A percentile compares a stretch with the other conserved stretches of the same genome.
Conservation (phyloP, 2,888 invertebrate species). For the Tipula helvola region DNA sequence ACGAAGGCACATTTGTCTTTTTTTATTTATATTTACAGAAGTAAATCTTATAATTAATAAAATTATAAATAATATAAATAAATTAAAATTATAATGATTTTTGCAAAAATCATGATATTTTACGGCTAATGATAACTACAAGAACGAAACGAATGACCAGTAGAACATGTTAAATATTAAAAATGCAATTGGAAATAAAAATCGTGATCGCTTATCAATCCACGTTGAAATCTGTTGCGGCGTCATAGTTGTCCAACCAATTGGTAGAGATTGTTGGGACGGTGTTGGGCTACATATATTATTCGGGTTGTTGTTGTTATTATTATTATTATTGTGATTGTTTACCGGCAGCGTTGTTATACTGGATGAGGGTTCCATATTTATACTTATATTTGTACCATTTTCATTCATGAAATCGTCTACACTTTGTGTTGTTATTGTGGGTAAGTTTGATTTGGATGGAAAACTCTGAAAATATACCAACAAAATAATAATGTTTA, state of each 20-base stretch:
- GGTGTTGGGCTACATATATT: constrained; percentile 31
- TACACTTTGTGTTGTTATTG: constrained; percentile 54
- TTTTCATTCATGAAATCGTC: constrained; percentile 40
- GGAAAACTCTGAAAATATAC: constrained; percentile 45
- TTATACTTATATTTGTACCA: constrained; percentile 19
- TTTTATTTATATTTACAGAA: background rate
- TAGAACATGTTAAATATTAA: constrained; percentile 67
- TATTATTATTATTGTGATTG: constrained; percentile 12
- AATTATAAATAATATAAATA: background rate
- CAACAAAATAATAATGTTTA: background rate
- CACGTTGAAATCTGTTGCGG: constrained; percentile 80
- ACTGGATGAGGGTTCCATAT: constrained; percentile 19
- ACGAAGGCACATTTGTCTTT: background rate
- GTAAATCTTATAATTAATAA: background rate
- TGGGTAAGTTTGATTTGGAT: constrained; percentile 49
- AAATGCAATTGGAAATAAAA: constrained; percentile 66
- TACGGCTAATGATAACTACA: too few relatives aligned
- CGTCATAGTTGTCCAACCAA: constrained; percentile 67
- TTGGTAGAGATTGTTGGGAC: constrained; percentile 32
- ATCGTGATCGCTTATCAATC: constrained; percentile 64
- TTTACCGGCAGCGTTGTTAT: constrained; percentile 16
- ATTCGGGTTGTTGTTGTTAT: constrained; percentile 28
- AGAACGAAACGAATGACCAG: constrained; percentile 62
- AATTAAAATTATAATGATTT: background rate
- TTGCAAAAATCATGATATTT: too few relatives aligned